These are phyloP conservation scores for Electrophaes corylata DNA, from an alignment of 2,888 invertebrate genomes.

Conservation along the genomic window DNA sequence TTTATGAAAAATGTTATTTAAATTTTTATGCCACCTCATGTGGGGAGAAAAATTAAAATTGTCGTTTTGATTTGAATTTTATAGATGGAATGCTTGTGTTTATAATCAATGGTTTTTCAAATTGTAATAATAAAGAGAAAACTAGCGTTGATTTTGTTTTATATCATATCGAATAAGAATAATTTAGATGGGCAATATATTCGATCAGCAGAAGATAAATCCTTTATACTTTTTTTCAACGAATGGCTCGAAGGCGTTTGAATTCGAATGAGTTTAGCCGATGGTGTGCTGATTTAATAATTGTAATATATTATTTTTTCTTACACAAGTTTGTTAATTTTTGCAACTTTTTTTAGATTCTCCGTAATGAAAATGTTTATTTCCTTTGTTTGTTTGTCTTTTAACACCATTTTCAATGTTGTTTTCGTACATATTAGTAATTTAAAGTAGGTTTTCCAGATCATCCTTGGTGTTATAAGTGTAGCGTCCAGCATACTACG, in stretches of 20 bases:
- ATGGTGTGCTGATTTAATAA: constrained; percentile 43
- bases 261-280: constrained; percentile 48
- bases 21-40: constrained; percentile 39
- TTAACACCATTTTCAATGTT: background rate
- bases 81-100: constrained; percentile 28
- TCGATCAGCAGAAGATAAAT: constrained; percentile 40
- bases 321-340: background rate
- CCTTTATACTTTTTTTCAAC: constrained; percentile 40
- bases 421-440: too few relatives aligned
- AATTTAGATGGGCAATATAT: constrained; percentile 39
- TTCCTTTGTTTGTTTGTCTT: background rate
- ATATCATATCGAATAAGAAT: constrained; percentile 26
- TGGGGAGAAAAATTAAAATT: constrained; percentile 39
- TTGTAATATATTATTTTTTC: constrained; percentile 25
- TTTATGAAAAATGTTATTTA: constrained; percentile 38
- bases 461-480: background rate
- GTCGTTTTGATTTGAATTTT: constrained; percentile 40
- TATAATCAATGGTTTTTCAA: constrained; percentile 14
- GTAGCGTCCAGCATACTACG: constrained; percentile 18
- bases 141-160: constrained; percentile 19
- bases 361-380: constrained; percentile 3
- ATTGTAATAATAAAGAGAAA: constrained; percentile 19
- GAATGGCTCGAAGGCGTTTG: constrained; percentile 42
- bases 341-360: constrained; percentile 1
- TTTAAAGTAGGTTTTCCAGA: too few relatives aligned